Evolutionary conservation across 2,888 invertebrate species (phyloP).

Genomic region (Aricia artaxerxes): DNA sequence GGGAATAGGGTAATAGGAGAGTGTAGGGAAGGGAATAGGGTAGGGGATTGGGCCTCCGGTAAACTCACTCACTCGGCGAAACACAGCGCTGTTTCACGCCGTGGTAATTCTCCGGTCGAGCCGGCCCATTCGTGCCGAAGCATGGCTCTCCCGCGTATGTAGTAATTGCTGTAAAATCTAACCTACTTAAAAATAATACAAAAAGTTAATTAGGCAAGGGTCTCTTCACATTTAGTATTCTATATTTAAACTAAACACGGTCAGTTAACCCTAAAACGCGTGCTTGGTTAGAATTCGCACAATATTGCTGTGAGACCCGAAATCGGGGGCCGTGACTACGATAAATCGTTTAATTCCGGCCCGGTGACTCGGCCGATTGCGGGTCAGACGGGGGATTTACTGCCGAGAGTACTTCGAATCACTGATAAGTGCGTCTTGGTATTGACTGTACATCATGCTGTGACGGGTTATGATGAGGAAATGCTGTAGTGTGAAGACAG

Average conservation of each 20-base stretch:
- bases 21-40: too few relatives aligned
- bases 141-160: too few relatives aligned
- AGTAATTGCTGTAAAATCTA: too few relatives aligned
- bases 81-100: too few relatives aligned
- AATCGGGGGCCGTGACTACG: constrained; percentile 67
- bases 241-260: constrained; percentile 6
- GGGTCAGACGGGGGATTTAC: constrained; percentile 69
- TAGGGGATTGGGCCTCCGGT: too few relatives aligned
- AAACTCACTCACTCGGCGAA: too few relatives aligned
- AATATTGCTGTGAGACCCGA: constrained; percentile 62
- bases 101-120: too few relatives aligned
- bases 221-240: not conserved
- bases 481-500: not conserved
- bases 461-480: not conserved
- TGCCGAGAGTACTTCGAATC: constrained; percentile 43
- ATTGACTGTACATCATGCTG: not conserved
- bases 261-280: constrained; percentile 7
- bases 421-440: constrained; percentile 5
- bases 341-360: constrained; percentile 77
- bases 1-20: too few relatives aligned
- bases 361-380: constrained; percentile 70
- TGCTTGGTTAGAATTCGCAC: constrained; percentile 37
- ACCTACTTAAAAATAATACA: too few relatives aligned
- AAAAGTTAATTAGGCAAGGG: too few relatives aligned
- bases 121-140: too few relatives aligned